Evolutionary conservation across 2,888 invertebrate species (phyloP), one percentile per base, ranked within the genome.

Genomic region (Peribatodes rhomboidaria): DNA sequence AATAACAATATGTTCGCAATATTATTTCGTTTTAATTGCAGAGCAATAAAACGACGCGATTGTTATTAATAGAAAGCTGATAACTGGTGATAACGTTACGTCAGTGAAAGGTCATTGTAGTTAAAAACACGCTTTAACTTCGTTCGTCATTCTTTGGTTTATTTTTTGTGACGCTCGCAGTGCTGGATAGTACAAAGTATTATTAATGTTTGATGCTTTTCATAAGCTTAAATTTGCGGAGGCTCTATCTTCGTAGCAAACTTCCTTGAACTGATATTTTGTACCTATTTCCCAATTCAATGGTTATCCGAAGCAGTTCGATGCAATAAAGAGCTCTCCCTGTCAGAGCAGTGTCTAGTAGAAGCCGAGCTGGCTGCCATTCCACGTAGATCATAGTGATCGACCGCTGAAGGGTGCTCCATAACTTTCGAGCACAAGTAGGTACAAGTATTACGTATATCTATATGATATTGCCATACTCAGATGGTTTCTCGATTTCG

Each of bases 61-160:
- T 64, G 64, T 60, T 65, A 61, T 61, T 65, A 65, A 55, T 65
- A 65, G 65, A 65, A 65, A 65, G 65, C 60, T 52, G 65, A 65
- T 65, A 65, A 65, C 65, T 41, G 59, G 27, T 64, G 65, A 65
- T 65, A 65, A 65, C 46, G 50, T 65, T 65, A 65, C 65, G 65
- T 61, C 60, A 65, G 65, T 65, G 65, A 65, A 65, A 65, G 65
- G 60, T 65, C 65, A 65, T 65, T 65, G 65, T 53, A 39, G 56
- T 61, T 52, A 39, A 14, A 60, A 60, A 56, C 65, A 50, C 55
- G 60, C 52, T 65, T 52, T 22, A 47, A 52, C 60, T 61, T 61
- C 37, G 53, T 27, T 61, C 52, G 65, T 57, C 56, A 60, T 61
- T 56, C 39, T 52, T 60, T 27, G 14, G 20, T 59, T 60, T 60